Percentiles rank a stretch among this genome's conserved stretches.
Conservation (phyloP, 2,113 vertebrate species). For the Synodontis membranacea region DNA sequence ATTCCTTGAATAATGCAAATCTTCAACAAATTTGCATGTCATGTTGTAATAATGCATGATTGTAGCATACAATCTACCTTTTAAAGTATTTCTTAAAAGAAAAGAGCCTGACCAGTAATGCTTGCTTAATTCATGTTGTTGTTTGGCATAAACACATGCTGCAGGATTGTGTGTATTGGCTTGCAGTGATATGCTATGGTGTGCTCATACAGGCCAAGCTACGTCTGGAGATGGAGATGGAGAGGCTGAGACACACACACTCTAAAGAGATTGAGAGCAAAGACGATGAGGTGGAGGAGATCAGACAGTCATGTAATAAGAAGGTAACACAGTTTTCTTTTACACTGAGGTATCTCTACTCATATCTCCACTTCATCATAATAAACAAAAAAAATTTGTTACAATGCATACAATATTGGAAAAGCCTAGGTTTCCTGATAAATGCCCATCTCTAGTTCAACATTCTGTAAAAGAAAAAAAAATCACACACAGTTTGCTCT, state of each 20-base stretch:
- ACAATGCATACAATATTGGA: slow-evolving; percentile 16
- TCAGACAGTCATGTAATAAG: slow-evolving; percentile 93
- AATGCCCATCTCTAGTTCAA: slow-evolving; percentile 7
- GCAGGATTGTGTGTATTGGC: neutral
- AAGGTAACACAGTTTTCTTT: slow-evolving; percentile 74
- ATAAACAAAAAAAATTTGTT: neutral
- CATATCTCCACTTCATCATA: neutral
- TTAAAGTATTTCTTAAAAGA: slow-evolving; percentile 2
- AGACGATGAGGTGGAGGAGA: slow-evolving; percentile 95
- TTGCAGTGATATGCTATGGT: slow-evolving; percentile 25
- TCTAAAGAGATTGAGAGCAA: slow-evolving; percentile 92
- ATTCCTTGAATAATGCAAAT: slow-evolving; percentile 15
- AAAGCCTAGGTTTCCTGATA: slow-evolving; percentile 20
- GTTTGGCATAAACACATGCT: slow-evolving; percentile 7
- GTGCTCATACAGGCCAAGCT: slow-evolving; percentile 82
- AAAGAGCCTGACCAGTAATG: slow-evolving; percentile 3
- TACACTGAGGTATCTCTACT: neutral
- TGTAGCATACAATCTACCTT: too few relatives aligned
- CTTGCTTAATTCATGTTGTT: neutral
- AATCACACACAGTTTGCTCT: neutral
- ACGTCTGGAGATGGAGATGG: slow-evolving; percentile 97
- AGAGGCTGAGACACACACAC: slow-evolving; percentile 88
- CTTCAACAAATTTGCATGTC: too few relatives aligned
- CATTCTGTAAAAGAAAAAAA: neutral
- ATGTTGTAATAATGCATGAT: too few relatives aligned